Base-by-base conservation (phyloP, 2,888 invertebrate genomes). In the Zaprionus bogoriensis region DNA sequence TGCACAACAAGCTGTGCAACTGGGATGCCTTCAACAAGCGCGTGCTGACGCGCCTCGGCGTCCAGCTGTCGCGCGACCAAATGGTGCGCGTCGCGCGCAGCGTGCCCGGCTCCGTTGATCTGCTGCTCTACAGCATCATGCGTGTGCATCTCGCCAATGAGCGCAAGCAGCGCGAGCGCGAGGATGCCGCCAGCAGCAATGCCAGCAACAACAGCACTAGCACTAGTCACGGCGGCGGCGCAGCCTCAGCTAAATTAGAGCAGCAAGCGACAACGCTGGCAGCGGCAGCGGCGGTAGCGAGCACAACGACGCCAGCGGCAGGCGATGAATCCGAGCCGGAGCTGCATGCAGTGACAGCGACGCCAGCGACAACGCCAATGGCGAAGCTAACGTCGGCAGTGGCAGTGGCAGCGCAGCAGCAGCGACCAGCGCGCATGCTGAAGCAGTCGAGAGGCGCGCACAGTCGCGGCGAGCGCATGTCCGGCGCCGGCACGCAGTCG, bases 1-100 rank as follows among this genome's bases (percentile, higher is more conserved):
- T 93, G 38, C 91, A 93, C 0, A 92, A 94, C 51, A 96, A 96
- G 90, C 88, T 95, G 23, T 93, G 93, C 76, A 96, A 96, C 87
- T 96, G 96, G 96, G 92, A 93, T 86, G 94, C 94, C 0, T 90
- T 96, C 14, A 95, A 95, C 87, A 92, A 93, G 66, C 95, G 95
- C 87, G 95, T 95, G 4, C 88, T 95, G 14, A 92, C 92, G 67
- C 94, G 94, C 67, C 83, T 95, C 0, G 90, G 91, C 6, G 85
- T 95, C 3, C 92, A 92, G 68, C 85, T 95, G 48, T 92, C 92
- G 47, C 92, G 92, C 39, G 92, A 92, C 6, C 92, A 92, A 0
- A 94, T 95, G 90, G 92, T 94, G 52, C 92, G 93, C 75, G 90
- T 95, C 17, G 93, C 95, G 0, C 93, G 93, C 65, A 92, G 93